Evolutionary conservation across 2,797 vertebrate species (phyloP).

Genomic region (Falco columbarius): DNA sequence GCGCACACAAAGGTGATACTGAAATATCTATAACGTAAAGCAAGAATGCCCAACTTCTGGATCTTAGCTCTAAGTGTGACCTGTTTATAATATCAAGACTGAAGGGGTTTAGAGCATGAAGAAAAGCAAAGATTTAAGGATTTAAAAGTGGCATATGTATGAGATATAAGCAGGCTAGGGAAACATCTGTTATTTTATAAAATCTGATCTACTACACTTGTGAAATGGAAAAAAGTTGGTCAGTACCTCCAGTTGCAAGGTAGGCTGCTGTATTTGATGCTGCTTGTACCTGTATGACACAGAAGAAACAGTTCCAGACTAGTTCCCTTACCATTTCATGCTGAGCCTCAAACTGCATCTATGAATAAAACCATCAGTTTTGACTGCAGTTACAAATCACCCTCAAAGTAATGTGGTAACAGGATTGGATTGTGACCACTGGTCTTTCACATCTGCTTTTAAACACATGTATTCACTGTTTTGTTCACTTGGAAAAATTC

Average conservation of each 20-base stretch:
- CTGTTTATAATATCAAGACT: not conserved
- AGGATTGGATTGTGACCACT: not conserved
- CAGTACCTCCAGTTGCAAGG: not conserved
- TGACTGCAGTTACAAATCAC: not conserved
- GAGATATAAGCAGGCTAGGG: not conserved
- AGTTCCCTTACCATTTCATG: not conserved
- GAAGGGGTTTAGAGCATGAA: not conserved
- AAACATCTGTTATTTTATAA: not conserved
- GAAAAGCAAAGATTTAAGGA: not conserved
- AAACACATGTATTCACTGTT: not conserved
- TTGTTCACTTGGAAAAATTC: not conserved
- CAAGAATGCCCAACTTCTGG: not conserved
- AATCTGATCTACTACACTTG: not conserved
- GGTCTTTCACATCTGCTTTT: not conserved
- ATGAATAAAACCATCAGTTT: not conserved
- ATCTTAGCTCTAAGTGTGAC: not conserved
- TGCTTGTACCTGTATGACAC: not conserved
- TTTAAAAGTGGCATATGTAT: not conserved
- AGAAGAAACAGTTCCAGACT: not conserved
- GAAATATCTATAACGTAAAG: not conserved
- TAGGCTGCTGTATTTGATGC: not conserved
- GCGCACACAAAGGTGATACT: not conserved
- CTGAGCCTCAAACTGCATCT: not conserved
- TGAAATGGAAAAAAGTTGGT: not conserved
- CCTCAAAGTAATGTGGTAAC: not conserved